These are phyloP conservation scores for Nemoura dubitans DNA, from an alignment of 2,888 invertebrate species.

Conservation along the genomic window DNA sequence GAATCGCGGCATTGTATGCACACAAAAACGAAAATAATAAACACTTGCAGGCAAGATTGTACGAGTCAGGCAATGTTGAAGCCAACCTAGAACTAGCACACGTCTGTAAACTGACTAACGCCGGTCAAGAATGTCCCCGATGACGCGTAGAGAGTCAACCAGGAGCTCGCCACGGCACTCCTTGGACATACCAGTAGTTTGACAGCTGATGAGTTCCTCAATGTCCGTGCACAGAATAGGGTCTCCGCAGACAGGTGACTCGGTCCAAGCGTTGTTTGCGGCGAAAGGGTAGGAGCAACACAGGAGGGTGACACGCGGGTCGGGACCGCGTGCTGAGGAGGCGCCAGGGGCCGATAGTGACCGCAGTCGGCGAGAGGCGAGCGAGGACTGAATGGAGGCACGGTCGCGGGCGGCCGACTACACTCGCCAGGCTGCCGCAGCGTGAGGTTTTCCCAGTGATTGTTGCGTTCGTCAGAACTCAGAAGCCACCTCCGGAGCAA, in stretches of 20 bases:
- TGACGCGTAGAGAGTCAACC: conserved; percentile 1
- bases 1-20: not conserved
- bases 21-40: not conserved
- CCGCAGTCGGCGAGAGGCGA: not conserved
- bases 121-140: conserved; percentile 12
- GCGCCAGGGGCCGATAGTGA: not conserved
- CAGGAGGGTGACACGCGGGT: not conserved
- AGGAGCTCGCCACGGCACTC: not conserved
- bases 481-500: not conserved
- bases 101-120: not conserved
- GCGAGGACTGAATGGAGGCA: not conserved
- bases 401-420: not conserved
- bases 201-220: not conserved
- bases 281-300: not conserved
- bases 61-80: not conserved
- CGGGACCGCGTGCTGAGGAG: not conserved
- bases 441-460: not conserved
- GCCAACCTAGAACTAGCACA: not conserved
- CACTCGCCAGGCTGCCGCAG: not conserved
- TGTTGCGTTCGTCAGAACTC: not conserved
- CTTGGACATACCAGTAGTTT: not conserved
- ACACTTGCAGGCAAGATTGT: not conserved
- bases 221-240: not conserved
- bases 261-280: not conserved
- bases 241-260: not conserved